Base-by-base conservation (phyloP, 1,140 invertebrate species). In the Heterodera carotae region DNA sequence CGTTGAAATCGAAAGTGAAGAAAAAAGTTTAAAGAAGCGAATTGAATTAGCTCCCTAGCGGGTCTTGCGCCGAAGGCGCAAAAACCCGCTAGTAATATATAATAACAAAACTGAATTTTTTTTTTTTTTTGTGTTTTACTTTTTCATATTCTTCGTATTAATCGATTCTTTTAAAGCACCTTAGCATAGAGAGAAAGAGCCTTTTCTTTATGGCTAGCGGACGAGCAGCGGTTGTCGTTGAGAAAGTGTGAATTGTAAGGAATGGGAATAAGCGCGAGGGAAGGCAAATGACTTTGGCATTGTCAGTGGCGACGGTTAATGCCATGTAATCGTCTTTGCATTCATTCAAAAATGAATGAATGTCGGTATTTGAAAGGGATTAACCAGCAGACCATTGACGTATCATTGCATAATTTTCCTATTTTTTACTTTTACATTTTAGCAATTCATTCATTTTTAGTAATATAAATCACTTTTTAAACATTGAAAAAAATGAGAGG, bases 401-500 rank as follows among this genome's bases (percentile, higher is more conserved):
- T 34, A 43, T 43, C 39, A 43, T 43, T 43, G 39, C 39, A 43
- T 43, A 43, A 66, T 66, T 12, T 66, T 12, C 27, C 12, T 22
- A 36, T 53, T 60, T 59, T 59, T 22, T 53, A 27, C 18, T 4
- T 72, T 72, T 25, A 48, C 27, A 72, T 31, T 72, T n/a, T 4
- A 72, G 22, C 29, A 56, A 71, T 71, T 71, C 27, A 27, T 53
- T 18, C 12, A 25, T 31, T 31, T 31, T 69, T 67, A 29, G 29
- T 69, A 22, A n/a, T 43, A 22, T 27, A 29, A n/a, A 8, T 56
- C 22, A n/a, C 33, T 60, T 59, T 15, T 76, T 25, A 29, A 36
- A 25, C 7, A 36, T 29, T 36, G 68, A 34, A 71, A 70, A 72
- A 71, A n/a, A n/a, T 68, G 67, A 73, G 43, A 73, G 78, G 78